Base-by-base conservation (phyloP, 2,888 invertebrate genomes). In the Platypus cylindrus region DNA sequence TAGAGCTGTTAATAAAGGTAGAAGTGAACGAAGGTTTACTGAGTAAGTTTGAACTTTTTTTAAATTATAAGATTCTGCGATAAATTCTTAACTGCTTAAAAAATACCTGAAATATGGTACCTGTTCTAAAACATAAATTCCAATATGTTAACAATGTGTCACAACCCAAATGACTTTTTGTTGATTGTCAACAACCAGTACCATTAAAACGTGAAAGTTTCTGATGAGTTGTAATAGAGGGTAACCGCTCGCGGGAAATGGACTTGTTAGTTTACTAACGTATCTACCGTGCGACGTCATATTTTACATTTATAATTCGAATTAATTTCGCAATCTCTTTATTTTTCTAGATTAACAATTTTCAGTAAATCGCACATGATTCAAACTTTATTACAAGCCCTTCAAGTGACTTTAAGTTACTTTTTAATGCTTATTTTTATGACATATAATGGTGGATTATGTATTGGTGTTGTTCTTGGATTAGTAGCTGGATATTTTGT, bases 401-500 rank as follows among this genome's bases (percentile, higher is more conserved):
- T 93, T 12, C 91, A 93, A 65, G 84, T 93, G 52, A 72, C 86
- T 38, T 67, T 93, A 43, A 87, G 90, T 48, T 93, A 93, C 63
- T 79, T 90, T 63, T 70, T 94, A 31, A 94, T 94, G 94, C 66
- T 94, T 59, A 84, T 93, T 48, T 93, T 94, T 60, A 94, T 94
- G 94, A 91, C 93, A 1, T 94, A 89, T 71, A 94, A 94, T 57
- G 78, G 80, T 11, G 94, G 90, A 87, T 69, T 95, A 37, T 91
- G 91, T 59, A 59, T 86, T 29, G 86, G 90, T 1, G 84, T 93
- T 1, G 80, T 90, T 1, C 55, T 85, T 5, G 94, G 94, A 28
- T 85, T 90, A 3, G 87, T 84, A 2, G 70, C 80, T 9, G 94
- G 94, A 13, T 94, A 93, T 65, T 94, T 94, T 63, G 68, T 91